Conservation (phyloP, 2,113 vertebrate species). For the Rynchops niger region DNA sequence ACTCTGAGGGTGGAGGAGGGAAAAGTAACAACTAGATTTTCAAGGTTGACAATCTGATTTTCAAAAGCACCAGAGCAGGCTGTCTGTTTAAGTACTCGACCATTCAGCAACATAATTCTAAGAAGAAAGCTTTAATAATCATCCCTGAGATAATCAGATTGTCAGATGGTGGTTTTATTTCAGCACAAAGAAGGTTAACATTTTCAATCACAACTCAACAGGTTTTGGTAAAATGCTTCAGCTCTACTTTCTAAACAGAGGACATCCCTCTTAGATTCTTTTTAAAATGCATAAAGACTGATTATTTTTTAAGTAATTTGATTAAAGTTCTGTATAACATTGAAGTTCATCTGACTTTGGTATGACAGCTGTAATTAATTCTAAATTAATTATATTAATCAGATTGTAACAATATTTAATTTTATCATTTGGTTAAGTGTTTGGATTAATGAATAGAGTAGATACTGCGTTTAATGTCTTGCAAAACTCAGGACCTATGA, state of each 20-base stretch:
- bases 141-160: background rate
- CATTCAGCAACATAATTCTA: background rate
- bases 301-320: background rate
- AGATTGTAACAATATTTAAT: background rate
- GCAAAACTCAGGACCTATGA: background rate
- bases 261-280: background rate
- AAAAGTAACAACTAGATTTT: background rate
- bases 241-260: background rate
- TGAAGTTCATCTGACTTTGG: background rate
- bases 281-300: background rate
- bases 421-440: background rate
- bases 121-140: slow-evolving; percentile 3
- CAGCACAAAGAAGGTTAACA: background rate
- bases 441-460: background rate
- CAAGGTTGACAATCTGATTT: background rate
- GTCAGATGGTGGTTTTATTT: background rate
- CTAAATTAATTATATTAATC: background rate
- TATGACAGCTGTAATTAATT: background rate
- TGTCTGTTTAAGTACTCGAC: background rate
- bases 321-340: background rate
- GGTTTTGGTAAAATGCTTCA: background rate
- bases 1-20: background rate
- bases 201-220: background rate
- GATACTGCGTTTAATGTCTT: background rate
- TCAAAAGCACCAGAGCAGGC: background rate